Conservation (phyloP, 1,140 invertebrate species). For the Battus philenor region DNA sequence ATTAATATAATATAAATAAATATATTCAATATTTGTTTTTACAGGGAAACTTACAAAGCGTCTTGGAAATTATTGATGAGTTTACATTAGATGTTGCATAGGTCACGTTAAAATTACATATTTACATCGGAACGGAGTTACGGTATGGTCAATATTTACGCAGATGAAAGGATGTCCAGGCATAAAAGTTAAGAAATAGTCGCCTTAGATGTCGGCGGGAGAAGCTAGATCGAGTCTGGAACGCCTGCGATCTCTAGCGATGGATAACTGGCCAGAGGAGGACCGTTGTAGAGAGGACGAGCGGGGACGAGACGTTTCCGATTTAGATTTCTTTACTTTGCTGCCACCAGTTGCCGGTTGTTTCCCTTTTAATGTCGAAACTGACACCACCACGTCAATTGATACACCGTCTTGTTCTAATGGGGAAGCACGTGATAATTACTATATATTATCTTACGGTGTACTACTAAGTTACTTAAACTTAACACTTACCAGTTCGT, state of each 20-base stretch:
- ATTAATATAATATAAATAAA: no score
- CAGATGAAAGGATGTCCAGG: neutral
- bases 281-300: slow-evolving; percentile 63
- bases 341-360: slow-evolving; percentile 65
- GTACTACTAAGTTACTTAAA: no score
- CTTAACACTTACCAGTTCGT: slow-evolving; percentile 54
- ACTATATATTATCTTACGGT: no score
- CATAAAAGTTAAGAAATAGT: slow-evolving; percentile 1
- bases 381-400: slow-evolving; percentile 60
- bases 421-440: no score
- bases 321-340: slow-evolving; percentile 71
- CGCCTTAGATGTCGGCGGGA: slow-evolving; percentile 49
- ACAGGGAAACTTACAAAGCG: no score
- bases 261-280: slow-evolving; percentile 58
- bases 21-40: neutral
- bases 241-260: slow-evolving; percentile 42
- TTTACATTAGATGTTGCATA: no score
- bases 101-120: no score
- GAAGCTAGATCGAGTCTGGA: slow-evolving; percentile 57
- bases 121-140: neutral
- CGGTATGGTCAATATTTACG: neutral
- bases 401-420: slow-evolving; percentile 58
- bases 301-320: slow-evolving; percentile 54
- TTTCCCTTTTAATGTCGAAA: slow-evolving; percentile 68
- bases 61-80: no score